Conservation (phyloP, 30 jellyfish, hydroid and myxozoan genomes). For the Sanderia malayensis region DNA sequence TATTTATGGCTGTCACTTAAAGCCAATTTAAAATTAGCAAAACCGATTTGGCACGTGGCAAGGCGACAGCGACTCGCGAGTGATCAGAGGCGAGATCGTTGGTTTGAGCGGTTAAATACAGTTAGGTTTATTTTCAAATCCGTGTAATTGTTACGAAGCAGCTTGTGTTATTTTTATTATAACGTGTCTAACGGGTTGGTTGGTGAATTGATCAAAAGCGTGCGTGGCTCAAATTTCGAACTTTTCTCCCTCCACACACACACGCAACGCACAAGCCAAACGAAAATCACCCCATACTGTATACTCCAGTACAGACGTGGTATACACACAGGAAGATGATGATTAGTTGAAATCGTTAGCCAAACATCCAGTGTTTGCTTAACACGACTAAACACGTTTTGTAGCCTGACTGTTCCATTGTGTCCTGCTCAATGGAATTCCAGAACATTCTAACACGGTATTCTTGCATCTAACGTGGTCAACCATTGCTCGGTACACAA, state of each 20-base stretch:
- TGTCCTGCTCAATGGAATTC: conserved; percentile 38
- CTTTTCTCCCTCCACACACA: too few species aligned
- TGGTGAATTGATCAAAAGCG: too few species aligned
- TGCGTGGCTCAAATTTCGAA: too few species aligned
- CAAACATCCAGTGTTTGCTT: conserved; percentile 48
- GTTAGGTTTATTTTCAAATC: too few species aligned
- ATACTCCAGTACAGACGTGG: not conserved
- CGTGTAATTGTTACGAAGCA: too few species aligned
- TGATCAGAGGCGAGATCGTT: too few species aligned
- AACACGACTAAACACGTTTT: conserved; percentile 43
- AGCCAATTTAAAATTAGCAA: not conserved
- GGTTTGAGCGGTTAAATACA: too few species aligned
- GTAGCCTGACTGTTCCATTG: conserved; percentile 32
- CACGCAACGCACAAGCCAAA: too few species aligned
- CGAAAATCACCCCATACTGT: too few species aligned
- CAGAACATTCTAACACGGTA: conserved; percentile 27
- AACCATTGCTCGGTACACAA: not conserved
- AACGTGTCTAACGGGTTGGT: too few species aligned
- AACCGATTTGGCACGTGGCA: not conserved
- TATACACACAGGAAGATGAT: conserved; percentile 13
- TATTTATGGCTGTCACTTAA: not conserved
- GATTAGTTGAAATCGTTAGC: conserved; percentile 39
- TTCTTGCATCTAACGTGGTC: conserved; percentile 55
- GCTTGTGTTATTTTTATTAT: too few species aligned
- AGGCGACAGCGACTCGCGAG: too few species aligned